phyloP scores from a whole-genome alignment of 2,113 vertebrate genomes.

The Aegotheles bennettii region DNA sequence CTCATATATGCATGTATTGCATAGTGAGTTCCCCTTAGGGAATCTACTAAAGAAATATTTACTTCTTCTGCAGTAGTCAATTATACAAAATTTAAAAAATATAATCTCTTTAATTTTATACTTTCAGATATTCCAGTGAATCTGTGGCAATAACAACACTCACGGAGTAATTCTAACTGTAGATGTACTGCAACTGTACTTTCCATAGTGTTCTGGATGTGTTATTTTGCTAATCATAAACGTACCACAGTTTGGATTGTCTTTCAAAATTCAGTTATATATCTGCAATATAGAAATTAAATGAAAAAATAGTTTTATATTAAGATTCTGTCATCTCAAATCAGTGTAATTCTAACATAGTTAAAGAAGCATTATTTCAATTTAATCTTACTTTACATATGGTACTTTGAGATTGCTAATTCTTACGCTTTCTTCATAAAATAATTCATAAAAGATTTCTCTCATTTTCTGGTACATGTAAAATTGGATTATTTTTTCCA shows the following conservation, averaged over 20 bases:
- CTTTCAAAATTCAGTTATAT: background rate
- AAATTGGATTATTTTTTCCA: conserved; percentile 36
- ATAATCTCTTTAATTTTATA: background rate
- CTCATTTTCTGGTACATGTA: background rate
- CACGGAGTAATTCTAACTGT: background rate
- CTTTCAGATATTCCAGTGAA: background rate
- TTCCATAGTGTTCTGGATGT: background rate
- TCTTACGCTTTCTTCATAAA: conserved; percentile 29
- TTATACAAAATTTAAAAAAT: background rate
- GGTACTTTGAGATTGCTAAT: background rate
- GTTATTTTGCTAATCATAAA: background rate
- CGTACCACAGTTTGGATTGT: background rate
- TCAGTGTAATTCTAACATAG: background rate
- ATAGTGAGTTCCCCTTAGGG: background rate
- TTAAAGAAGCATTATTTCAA: conserved; percentile 23
- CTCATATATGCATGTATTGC: background rate
- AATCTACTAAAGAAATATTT: background rate
- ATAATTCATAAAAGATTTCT: conserved; percentile 23
- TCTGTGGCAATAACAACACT: background rate
- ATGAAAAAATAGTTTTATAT: background rate
- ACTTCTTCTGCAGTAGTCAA: background rate
- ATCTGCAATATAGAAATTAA: background rate
- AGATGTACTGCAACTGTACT: background rate
- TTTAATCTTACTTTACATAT: conserved; percentile 37
- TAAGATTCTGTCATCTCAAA: background rate